Base-by-base conservation (phyloP, 1,140 invertebrate species). In the Dreissena rostriformis region DNA sequence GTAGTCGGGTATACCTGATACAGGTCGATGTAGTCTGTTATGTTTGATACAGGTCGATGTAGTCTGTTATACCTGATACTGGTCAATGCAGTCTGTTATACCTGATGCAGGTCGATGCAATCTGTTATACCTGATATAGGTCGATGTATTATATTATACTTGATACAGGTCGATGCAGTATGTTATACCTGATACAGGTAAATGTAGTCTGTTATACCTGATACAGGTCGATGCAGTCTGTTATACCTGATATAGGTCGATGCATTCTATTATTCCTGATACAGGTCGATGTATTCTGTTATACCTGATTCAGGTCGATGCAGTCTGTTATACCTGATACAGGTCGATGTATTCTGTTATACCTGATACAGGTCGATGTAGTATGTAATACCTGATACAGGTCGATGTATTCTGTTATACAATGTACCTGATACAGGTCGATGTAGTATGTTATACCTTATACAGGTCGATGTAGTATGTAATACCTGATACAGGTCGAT, bases 401-500 rank as follows among this genome's bases (percentile, higher is more conserved):
- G 29, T 74, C 68, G 15, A 82, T 82, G 51, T 73, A 82, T 28
- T 74, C 11, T 74, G 71, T 73, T 63, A 63, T 63, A n/a, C n/a
- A n/a, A n/a, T n/a, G n/a, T n/a, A 24, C 61, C 24, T 22, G 53
- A 61, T 51, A 74, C 26, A 17, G 39, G 26, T 28, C 66, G 26
- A 19, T 66, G 57, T 26, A 52, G 72, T 7, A 55, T 71, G 17
- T 39, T 51, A 52, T 39, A 8, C 39, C n/a, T n/a, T n/a, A n/a
- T n/a, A n/a, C n/a, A n/a, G n/a, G n/a, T n/a, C n/a, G n/a, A n/a
- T n/a, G n/a, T n/a, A n/a, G n/a, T n/a, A 10, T 51, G 19, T 14
- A n/a, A 8, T 81, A 84, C 86, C 86, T 87, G 86, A 70, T 86
- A 87, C 10, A 87, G 68, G 53, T 87, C 86, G 15, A 86, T 39